Percentiles rank a stretch among this genome's conserved stretches.
Evolutionary conservation across 2,113 vertebrate species (phyloP).

Genomic region (Micronycteris hirsuta): DNA sequence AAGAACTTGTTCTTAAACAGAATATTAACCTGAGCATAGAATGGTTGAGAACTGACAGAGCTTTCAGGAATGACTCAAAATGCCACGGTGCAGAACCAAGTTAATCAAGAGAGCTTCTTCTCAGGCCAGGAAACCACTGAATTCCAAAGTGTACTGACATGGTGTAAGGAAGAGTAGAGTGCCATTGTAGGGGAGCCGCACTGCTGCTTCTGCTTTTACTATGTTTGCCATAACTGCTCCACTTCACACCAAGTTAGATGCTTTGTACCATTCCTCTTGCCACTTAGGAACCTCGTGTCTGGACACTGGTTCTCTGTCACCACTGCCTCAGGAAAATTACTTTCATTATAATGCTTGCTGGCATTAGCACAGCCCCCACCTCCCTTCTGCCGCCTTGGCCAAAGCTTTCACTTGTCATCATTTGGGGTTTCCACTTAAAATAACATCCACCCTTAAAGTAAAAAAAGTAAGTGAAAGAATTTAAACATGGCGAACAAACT

Average conservation of each 20-base stretch:
- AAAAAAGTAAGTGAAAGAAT: not conserved
- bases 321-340: not conserved
- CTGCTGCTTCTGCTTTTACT: not conserved
- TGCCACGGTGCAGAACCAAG: not conserved
- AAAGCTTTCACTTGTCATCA: not conserved
- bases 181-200: not conserved
- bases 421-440: not conserved
- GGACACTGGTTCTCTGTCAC: not conserved
- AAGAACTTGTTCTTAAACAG: not conserved
- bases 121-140: not conserved
- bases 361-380: not conserved
- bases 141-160: not conserved
- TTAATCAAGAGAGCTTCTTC: not conserved
- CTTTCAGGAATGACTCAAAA: not conserved
- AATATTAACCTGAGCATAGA: not conserved
- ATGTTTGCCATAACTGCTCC: not conserved
- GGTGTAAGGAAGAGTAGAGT: not conserved
- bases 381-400: not conserved
- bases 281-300: not conserved
- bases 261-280: not conserved
- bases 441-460: not conserved
- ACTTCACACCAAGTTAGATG: not conserved
- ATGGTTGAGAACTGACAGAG: not conserved
- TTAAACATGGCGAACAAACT: not conserved
- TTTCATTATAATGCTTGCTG: not conserved